Base-by-base conservation (phyloP, 1,140 invertebrate species). In the Eupristina koningsbergeri region DNA sequence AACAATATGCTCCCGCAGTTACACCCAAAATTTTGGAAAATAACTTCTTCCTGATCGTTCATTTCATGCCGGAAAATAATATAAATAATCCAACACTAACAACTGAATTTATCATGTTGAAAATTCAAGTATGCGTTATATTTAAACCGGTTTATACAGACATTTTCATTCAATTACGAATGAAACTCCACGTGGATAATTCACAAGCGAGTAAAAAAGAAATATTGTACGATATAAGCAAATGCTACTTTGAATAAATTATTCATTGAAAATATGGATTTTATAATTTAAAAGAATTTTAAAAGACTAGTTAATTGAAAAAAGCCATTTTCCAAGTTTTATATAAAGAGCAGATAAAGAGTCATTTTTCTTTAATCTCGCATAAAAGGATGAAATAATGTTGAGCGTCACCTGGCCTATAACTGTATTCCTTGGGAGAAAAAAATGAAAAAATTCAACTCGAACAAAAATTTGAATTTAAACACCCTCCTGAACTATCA, bases 401-500 rank as follows among this genome's bases (percentile, higher is more conserved):
- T 50, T 2, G 13, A 17, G 15, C 8, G 9, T 22, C 26, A 9
- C 3, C 19, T n/a, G 2, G 22, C 53, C 5, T 9, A 13, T 58
- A 58, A 58, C 53, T 26, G 53, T 58, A 58, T 22, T 58, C 53
- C 22, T 58, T n/a, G n/a, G n/a, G n/a, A 22, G 36, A 67, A 36
- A 36, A 39, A 36, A 15, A 39, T 31, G 15, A 19, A 26, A 79
- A 53, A 80, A 36, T 41, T 26, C 69, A 76, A n/a, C 31, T 85
- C 81, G 39, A 6, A 76, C n/a, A 61, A 85, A 83, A 83, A 79
- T 83, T 78, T 31, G 63, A 78, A 77, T 83, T 83, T 77, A 83
- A 83, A 78, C 47, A 64, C 45, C 47, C n/a, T 22, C 45, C 9
- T 41, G 45, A 11, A 58, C 6, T 9, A 29, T 36, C 34, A 50